Conservation (phyloP, 2,888 invertebrate species). For the Amphiduros pacificus region DNA sequence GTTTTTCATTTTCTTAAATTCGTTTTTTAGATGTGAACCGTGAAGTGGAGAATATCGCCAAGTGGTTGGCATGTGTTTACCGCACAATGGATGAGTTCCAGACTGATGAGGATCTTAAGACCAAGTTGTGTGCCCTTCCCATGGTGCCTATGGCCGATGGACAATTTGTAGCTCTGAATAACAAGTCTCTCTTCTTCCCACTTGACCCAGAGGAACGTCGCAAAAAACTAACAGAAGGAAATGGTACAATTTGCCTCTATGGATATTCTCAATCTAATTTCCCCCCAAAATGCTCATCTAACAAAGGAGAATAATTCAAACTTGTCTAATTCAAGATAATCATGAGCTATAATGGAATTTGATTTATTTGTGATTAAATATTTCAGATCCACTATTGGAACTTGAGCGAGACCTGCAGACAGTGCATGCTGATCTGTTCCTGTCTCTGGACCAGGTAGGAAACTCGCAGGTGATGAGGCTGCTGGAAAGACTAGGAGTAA, state of each 20-base stretch:
- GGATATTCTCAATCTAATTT: too few relatives aligned
- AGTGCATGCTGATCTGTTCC: constrained; percentile 39
- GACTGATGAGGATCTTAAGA: constrained; percentile 37
- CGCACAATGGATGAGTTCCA: constrained; percentile 51
- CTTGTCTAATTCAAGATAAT: too few relatives aligned
- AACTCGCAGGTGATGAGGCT: constrained; percentile 51
- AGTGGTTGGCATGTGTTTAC: constrained; percentile 55
- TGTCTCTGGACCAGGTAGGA: constrained; percentile 42
- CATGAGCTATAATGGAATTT: too few relatives aligned
- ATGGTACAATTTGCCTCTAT: too few relatives aligned
- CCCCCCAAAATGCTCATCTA: too few relatives aligned
- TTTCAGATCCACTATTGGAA: too few relatives aligned
- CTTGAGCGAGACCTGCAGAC: constrained; percentile 48
- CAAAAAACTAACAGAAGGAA: background rate
- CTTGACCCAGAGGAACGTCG: constrained; percentile 23
- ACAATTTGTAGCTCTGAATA: constrained; percentile 37
- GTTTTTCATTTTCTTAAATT: too few relatives aligned
- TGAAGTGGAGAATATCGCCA: constrained; percentile 34
- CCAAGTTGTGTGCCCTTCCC: constrained; percentile 36
- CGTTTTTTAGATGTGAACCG: too few relatives aligned
- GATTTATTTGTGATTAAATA: too few relatives aligned
- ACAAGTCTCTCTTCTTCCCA: constrained; percentile 49
- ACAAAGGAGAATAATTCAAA: too few relatives aligned
- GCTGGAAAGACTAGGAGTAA: constrained; percentile 41
- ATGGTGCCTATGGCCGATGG: constrained; percentile 49